Evolutionary conservation across 2,113 vertebrate genomes (phyloP), one percentile per base, ranked within the genome.

Genomic region (Mesoclemmys tuberculata): DNA sequence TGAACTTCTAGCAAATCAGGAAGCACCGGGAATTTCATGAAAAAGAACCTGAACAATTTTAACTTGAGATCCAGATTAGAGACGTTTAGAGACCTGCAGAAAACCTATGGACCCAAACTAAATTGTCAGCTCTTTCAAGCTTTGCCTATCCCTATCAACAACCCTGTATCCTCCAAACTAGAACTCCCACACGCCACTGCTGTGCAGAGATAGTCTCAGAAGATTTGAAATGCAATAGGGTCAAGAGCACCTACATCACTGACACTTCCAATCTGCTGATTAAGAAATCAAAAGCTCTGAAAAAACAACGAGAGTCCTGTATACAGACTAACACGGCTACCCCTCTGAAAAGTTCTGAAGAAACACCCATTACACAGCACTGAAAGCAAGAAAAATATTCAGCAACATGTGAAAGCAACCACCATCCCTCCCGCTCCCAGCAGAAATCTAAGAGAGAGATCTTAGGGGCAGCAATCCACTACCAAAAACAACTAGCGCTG

Each of bases 81-180:
- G 74, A 77, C 3, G 44, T 24, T 52, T 85, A 5, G 55, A 48
- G 85, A 93, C 90, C 0, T 68, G 21, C 2, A 83, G 87, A 89
- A 71, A 85, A 29, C 4, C 27, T 55, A 46, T 94, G 49, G 26
- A 82, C 58, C 8, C 2, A 81, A 31, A 74, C 55, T 38, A 89
- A 93, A 84, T 83, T 80, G 55, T 26, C 71, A 85, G 61, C 68
- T 48, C 11, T 89, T 88, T 68, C 85, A 77, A 89, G 26, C 21
- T 94, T 87, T 87, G 35, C 35, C 87, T 68, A 90, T 88, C 54
- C 46, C 80, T 92, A 56, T 18, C 51, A 87, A 38, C 81, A 93
- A 54, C 11, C 22, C 18, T 5, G 16, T 89, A 77, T 35, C 35
- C 94, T 91, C 58, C 84, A 81, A 3, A 0, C 38, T 84, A 75